These are phyloP conservation scores for Neotoxoptera formosana DNA, from an alignment of 1,140 invertebrate genomes.

Conservation along the genomic window DNA sequence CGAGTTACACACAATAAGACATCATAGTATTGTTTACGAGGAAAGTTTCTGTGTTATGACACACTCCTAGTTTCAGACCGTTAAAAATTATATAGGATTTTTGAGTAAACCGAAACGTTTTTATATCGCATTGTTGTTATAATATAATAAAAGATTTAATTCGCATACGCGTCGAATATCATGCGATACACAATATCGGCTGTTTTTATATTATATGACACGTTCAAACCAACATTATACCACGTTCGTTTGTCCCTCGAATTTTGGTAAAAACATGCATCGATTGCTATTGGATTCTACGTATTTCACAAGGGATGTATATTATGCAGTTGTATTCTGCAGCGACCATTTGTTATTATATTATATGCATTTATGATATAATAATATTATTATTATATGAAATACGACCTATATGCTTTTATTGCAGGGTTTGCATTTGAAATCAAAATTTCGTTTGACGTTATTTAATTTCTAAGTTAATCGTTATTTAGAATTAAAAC, in stretches of 20 bases:
- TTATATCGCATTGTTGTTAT: not conserved
- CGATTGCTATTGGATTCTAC: not conserved
- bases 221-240: not conserved
- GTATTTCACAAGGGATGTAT: not conserved
- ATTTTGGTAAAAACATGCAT: not conserved
- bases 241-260: not conserved
- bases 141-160: not conserved
- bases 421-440: not conserved
- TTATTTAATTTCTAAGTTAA: too few relatives aligned
- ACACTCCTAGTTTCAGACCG: not conserved
- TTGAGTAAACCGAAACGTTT: not conserved
- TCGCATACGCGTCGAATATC: not conserved
- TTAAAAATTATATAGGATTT: not conserved
- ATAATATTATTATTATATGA: not conserved
- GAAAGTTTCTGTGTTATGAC: not conserved
- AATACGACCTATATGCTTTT: not conserved
- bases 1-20: too few relatives aligned
- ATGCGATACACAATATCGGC: not conserved
- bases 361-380: not conserved
- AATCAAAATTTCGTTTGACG: too few relatives aligned
- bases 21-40: too few relatives aligned
- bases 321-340: not conserved
- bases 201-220: not conserved
- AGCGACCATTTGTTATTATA: not conserved
- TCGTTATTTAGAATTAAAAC: too few relatives aligned